Base-by-base conservation (phyloP, 2,888 invertebrate species). In the Ornithoptera priamus region DNA sequence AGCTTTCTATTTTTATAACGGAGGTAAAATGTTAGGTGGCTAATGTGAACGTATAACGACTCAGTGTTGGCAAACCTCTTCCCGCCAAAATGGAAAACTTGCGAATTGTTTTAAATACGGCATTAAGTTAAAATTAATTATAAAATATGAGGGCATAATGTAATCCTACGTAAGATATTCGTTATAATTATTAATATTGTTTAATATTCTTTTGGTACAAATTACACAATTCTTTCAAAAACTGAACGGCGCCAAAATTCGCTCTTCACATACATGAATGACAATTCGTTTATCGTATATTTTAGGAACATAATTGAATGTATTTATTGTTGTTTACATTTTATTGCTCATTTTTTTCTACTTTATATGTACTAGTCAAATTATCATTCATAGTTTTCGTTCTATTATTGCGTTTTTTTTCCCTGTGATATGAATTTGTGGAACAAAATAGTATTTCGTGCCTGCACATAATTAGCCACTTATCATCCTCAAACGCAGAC, bases 381-480 rank as follows among this genome's bases (percentile, higher is more conserved):
- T 77, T 82, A 84, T 83, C 85, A 83, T 83, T 85, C 79, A 77
- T 80, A 74, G 73, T 73, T 74, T 73, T 75, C 72, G 81, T 83
- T 81, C 39, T 79, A 84, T 81, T 82, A 81, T 83, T 82, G 75
- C 74, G 76, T 83, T 80, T 86, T 80, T 80, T 86, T 80, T 84
- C 84, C 86, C 89, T 90, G 90, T 90, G 89, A 90, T 90, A 90
- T 85, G 80, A 77, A 84, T 88, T 81, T 85, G 76, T 86, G 85
- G 88, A 89, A 88, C 89, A 89, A 89, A 85, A 79, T 81, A 78
- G 80, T 77, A 77, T 79, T 77, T 74, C 68, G 68, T 68, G 67
- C 69, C 67, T 71, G 72, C 72, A 78, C 78, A 75, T 77, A 85
- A 84, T 85, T 89, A 88, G 90, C 89, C 89, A 90, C 89, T 74